phyloP scores from a whole-genome alignment of 1,140 invertebrate genomes.

The Trypoxylus dichotomus region DNA sequence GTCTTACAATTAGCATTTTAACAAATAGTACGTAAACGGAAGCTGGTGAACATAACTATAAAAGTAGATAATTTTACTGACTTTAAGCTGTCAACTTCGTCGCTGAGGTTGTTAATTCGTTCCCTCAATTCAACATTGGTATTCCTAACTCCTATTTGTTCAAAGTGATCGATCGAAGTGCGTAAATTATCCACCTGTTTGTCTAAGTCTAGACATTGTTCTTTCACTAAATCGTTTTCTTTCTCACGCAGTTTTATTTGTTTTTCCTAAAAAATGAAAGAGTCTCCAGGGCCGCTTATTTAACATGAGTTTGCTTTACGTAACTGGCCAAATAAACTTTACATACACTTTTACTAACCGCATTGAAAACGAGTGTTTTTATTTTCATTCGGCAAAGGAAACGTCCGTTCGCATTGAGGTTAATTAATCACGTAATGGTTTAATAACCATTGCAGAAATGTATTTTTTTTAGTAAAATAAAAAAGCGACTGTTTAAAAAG shows the following conservation, averaged over 20 bases:
- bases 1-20: background rate
- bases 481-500: too few relatives aligned
- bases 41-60: background rate
- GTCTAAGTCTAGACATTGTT: slow-evolving; percentile 24
- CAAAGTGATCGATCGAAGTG: background rate
- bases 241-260: slow-evolving; percentile 18
- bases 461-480: too few relatives aligned
- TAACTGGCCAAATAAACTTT: background rate
- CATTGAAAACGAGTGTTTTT: background rate
- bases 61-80: background rate
- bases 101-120: background rate
- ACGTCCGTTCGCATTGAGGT: too few relatives aligned
- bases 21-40: background rate
- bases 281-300: background rate
- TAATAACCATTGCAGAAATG: too few relatives aligned
- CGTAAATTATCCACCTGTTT: slow-evolving; percentile 24
- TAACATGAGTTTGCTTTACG: background rate
- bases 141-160: background rate
- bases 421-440: too few relatives aligned
- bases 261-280: slow-evolving; percentile 6
- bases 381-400: too few relatives aligned
- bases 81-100: slow-evolving; percentile 7
- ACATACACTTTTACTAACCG: background rate
- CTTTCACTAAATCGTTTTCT: slow-evolving; percentile 27
- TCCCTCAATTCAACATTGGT: background rate